A percentile compares a stretch with the other conserved stretches of the same genome.
Conservation (phyloP, 2,888 invertebrate genomes). For the Trachelus troglodyta region DNA sequence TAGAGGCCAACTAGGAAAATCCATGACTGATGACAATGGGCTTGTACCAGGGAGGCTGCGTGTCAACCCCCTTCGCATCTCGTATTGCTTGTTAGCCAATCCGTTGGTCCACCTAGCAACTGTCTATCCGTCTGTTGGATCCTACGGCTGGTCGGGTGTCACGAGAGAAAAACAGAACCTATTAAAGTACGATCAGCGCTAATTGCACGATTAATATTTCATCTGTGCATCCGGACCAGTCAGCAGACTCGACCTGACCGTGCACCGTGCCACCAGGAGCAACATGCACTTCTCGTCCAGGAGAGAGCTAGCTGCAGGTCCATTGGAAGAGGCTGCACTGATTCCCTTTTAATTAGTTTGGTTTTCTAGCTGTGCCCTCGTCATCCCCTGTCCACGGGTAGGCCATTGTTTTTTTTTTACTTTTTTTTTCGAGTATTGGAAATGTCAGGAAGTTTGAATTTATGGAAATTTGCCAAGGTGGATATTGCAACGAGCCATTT, state of each 20-base stretch:
- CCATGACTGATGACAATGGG: constrained; percentile 28
- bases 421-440: not conserved
- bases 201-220: constrained; percentile 62
- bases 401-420: constrained; percentile 26
- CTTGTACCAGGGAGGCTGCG: constrained; percentile 11
- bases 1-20: constrained; percentile 19
- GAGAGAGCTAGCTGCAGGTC: constrained; percentile 13
- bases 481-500: not conserved
- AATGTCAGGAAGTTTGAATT: not conserved
- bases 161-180: constrained; percentile 43
- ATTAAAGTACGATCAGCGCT: constrained; percentile 59
- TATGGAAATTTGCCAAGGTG: not conserved
- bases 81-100: not conserved
- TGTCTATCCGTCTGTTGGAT: not conserved
- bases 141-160: not conserved
- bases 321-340: constrained; percentile 28
- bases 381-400: constrained; percentile 30
- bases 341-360: constrained; percentile 60
- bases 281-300: constrained; percentile 29
- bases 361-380: constrained; percentile 44
- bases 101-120: not conserved
- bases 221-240: constrained; percentile 39
- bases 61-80: not conserved
- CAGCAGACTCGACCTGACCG: constrained; percentile 23
- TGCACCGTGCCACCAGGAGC: constrained; percentile 21